phyloP scores from a whole-genome alignment of 2,797 vertebrate genomes.

The Lindbergichthys nudifrons region DNA sequence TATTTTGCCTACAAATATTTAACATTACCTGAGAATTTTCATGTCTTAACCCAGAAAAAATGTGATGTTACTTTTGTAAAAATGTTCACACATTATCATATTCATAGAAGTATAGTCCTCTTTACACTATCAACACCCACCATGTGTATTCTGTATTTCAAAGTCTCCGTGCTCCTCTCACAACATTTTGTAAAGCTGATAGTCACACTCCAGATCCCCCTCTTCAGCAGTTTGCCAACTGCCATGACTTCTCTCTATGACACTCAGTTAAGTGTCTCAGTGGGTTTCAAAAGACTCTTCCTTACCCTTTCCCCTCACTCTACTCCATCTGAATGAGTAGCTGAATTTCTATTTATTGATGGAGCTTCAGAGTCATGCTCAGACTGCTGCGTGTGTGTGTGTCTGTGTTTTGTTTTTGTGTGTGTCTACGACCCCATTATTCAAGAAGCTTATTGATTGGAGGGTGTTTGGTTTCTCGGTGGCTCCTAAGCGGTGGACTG shows the following conservation, averaged over 20 bases:
- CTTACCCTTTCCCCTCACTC: slow-evolving; percentile 37
- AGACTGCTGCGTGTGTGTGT: slow-evolving; percentile 20
- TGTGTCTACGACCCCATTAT: slow-evolving; percentile 65
- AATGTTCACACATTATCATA: slow-evolving; percentile 2
- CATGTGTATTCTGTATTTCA: slow-evolving; percentile 12
- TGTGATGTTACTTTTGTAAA: not conserved
- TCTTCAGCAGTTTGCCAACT: slow-evolving; percentile 57
- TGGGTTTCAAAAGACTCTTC: slow-evolving; percentile 60
- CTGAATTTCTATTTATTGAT: slow-evolving; percentile 54
- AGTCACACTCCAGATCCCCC: slow-evolving; percentile 53
- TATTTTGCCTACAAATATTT: not conserved
- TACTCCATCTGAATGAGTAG: slow-evolving; percentile 54
- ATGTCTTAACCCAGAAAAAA: not conserved
- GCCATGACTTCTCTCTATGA: slow-evolving; percentile 42
- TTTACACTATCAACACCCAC: slow-evolving; percentile 2
- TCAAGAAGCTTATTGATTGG: slow-evolving; percentile 80
- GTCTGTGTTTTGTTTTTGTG: slow-evolving; percentile 12
- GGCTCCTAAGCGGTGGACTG: slow-evolving; percentile 63
- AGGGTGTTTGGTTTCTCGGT: slow-evolving; percentile 78
- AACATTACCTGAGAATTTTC: not conserved
- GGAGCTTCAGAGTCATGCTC: slow-evolving; percentile 38
- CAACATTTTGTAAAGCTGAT: slow-evolving; percentile 33
- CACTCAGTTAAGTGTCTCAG: slow-evolving; percentile 61
- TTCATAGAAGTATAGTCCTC: not conserved
- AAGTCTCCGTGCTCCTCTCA: slow-evolving; percentile 10